Base-by-base conservation (phyloP, 2,888 invertebrate species). In the Cephus rjabovi region DNA sequence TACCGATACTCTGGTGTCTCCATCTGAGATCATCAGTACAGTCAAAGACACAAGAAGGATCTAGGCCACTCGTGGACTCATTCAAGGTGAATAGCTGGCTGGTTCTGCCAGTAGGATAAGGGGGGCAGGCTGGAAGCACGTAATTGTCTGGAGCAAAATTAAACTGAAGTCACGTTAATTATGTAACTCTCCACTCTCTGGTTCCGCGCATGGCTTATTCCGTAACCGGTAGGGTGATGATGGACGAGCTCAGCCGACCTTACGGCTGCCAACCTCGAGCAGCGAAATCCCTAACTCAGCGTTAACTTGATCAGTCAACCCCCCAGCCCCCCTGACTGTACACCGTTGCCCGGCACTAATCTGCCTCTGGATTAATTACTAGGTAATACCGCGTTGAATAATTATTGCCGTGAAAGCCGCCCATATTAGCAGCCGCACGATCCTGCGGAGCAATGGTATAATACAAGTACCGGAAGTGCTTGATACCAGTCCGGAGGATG, bases 101-200 rank as follows among this genome's bases (percentile, higher is more conserved):
- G 74, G 73, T 76, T 75, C 68, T 73, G 78, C 34, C 34, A 12
- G 73, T 69, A 31, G 34, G 56, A 56, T 56, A 23, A 56, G 23
- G 56, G 56, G 40, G 56, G 76, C 15, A 33, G 37, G 15, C 15
- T 30, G 30, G 78, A 56, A 23, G 75, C 80, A 80, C 80, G 78
- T 89, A 90, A 90, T 90, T 88, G 88, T 89, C 89, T 86, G 84
- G 84, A 87, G 86, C 87, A 87, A 89, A 90, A 91, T 91, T 91
- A 91, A 91, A 90, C 89, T 89, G 88, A 89, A 91, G 90, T 90
- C 90, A 85, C 86, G 89, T 90, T 91, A 91, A 91, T 91, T 90
- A 90, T 90, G 87, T 86, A 90, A 89, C 83, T 85, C 82, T 80
- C 84, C 84, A 83, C 84, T 87, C 84, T 85, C 82, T 80, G 85